Conservation (phyloP, 2,888 invertebrate species). For the Hypena proboscidalis region DNA sequence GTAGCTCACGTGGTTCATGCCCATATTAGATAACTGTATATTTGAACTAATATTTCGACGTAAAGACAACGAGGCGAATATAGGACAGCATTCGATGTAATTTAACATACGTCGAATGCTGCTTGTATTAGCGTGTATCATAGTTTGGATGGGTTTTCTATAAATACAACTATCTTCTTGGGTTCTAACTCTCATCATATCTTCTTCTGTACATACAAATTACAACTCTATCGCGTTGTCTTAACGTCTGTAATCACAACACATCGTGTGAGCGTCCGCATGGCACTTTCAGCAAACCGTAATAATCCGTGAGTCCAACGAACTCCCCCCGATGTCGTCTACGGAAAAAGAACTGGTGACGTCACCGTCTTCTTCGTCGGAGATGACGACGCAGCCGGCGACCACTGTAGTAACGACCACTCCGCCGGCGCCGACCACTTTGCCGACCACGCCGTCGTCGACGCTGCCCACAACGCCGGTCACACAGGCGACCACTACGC, state of each 20-base stretch:
- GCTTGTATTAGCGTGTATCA: neutral
- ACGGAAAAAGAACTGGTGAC: conserved; percentile 57
- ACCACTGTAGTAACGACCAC: conserved; percentile 30
- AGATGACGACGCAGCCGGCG: conserved; percentile 46
- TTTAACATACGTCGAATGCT: no score
- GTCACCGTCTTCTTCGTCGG: conserved; percentile 55
- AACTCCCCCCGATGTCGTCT: conserved; percentile 66
- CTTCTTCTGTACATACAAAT: conserved; percentile 20
- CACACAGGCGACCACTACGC: conserved; percentile 48
- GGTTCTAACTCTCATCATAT: no score
- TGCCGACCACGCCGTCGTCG: conserved; percentile 43
- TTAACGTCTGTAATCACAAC: conserved; percentile 63
- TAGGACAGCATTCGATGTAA: neutral
- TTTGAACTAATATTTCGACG: conserved; percentile 68
- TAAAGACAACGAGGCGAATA: conserved; percentile 57
- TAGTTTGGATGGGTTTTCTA: neutral
- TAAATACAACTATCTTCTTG: no score
- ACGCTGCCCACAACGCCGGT: conserved; percentile 46
- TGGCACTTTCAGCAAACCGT: conserved; percentile 85
- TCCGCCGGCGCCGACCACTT: conserved; percentile 42
- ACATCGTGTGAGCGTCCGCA: conserved; percentile 82
- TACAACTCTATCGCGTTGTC: conserved; percentile 53
- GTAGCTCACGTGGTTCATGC: conserved; percentile 56
- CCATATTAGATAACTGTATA: conserved; percentile 61
- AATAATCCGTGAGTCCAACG: conserved; percentile 79